A percentile compares a stretch with the other conserved stretches of the same genome.
Evolutionary conservation across 2,797 vertebrate genomes (phyloP).

Genomic region (Bovichtus variegatus): DNA sequence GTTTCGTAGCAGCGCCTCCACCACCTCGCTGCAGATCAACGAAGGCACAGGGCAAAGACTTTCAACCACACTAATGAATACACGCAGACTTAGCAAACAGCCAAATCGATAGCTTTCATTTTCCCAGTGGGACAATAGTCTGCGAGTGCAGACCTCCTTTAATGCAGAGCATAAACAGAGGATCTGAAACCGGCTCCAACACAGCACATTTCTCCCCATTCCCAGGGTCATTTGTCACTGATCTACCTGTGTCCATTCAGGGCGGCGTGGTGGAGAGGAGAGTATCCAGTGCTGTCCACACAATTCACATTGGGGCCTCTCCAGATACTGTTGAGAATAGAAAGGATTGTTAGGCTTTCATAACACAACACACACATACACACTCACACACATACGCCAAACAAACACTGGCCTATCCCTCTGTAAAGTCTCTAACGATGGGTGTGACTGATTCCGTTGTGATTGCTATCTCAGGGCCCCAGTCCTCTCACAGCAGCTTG

Average conservation of each 20-base stretch:
- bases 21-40: conserved; percentile 89
- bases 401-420: conserved; percentile 48
- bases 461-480: conserved; percentile 54
- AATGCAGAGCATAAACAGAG: conserved; percentile 28
- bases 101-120: conserved; percentile 60
- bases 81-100: conserved; percentile 1
- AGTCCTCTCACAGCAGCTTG: not conserved
- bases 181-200: not conserved
- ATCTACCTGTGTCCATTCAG: conserved; percentile 96
- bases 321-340: conserved; percentile 91
- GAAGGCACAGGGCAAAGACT: not conserved
- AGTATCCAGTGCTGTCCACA: conserved; percentile 97
- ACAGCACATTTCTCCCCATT: not conserved
- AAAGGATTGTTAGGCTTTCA: conserved; percentile 43
- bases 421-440: conserved; percentile 34
- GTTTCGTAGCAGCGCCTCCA: conserved; percentile 94
- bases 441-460: conserved; percentile 44
- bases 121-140: conserved; percentile 53
- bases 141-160: conserved; percentile 18
- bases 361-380: conserved; percentile 6
- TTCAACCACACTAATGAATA: conserved; percentile 51
- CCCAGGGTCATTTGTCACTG: not conserved
- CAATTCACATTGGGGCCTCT: conserved; percentile 99
- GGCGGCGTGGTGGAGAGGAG: conserved; percentile 96
- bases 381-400: conserved; percentile 24